These are phyloP conservation scores for Aricia agestis DNA, from an alignment of 1,140 invertebrate genomes.

Conservation along the genomic window DNA sequence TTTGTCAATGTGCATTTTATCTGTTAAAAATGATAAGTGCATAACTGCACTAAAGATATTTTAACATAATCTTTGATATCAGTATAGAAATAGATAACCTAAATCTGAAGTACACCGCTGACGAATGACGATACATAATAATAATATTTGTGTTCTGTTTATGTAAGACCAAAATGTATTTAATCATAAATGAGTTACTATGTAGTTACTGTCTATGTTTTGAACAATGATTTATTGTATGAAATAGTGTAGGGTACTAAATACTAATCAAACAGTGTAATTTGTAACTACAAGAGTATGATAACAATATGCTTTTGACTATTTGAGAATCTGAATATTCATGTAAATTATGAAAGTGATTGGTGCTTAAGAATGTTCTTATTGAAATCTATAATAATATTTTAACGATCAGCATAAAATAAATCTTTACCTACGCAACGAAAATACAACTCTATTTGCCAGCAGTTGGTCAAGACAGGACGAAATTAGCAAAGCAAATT, in stretches of 20 bases:
- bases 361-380: no score
- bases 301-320: no score
- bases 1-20: constrained; percentile 1
- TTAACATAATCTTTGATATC: constrained; percentile 17
- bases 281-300: no score
- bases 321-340: no score
- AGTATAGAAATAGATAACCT: constrained; percentile 3
- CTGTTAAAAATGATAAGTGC: neutral
- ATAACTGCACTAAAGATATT: constrained; percentile 20
- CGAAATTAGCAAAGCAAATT: neutral
- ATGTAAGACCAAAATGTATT: neutral
- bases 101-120: neutral
- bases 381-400: neutral
- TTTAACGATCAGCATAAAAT: neutral
- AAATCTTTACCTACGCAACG: neutral
- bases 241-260: neutral
- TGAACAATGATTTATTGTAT: neutral
- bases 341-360: no score
- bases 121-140: neutral
- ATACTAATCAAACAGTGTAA: no score
- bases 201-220: neutral
- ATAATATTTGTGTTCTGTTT: neutral
- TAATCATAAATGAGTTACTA: neutral
- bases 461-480: neutral
- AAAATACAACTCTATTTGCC: neutral